Percentiles rank a stretch among this genome's conserved stretches.
These are phyloP conservation scores for Eptesicus fuscus DNA, from an alignment of 2,113 vertebrate species.

Conservation along the genomic window DNA sequence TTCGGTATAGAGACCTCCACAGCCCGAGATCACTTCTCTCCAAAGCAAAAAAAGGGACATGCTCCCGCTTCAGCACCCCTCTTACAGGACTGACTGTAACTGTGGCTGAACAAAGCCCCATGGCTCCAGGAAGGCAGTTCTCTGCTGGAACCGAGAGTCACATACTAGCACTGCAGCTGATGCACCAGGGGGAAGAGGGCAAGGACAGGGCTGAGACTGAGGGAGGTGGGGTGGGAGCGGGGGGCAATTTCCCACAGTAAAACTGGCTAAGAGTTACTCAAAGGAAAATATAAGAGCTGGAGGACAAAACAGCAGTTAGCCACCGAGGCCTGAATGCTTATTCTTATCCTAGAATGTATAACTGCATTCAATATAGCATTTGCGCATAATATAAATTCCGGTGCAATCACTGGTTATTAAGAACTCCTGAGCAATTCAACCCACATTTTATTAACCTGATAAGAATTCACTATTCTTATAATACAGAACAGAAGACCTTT, in stretches of 20 bases:
- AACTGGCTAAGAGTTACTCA: not conserved
- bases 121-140: not conserved
- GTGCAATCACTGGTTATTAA: not conserved
- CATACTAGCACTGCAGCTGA: not conserved
- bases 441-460: not conserved
- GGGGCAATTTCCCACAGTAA: not conserved
- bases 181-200: not conserved
- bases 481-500: not conserved
- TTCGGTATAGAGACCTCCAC: not conserved
- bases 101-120: not conserved
- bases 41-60: not conserved
- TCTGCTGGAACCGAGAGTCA: not conserved
- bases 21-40: not conserved
- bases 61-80: accelerated
- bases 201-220: not conserved
- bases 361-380: not conserved
- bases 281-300: not conserved
- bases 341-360: not conserved
- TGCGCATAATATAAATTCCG: not conserved
- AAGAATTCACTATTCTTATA: not conserved
- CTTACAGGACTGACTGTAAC: not conserved
- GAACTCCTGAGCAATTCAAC: not conserved
- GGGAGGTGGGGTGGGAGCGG: not conserved
- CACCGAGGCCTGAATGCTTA: not conserved
- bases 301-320: not conserved